Evolutionary conservation across 2,888 invertebrate species (phyloP).

Genomic region (Oscheius sp.): DNA sequence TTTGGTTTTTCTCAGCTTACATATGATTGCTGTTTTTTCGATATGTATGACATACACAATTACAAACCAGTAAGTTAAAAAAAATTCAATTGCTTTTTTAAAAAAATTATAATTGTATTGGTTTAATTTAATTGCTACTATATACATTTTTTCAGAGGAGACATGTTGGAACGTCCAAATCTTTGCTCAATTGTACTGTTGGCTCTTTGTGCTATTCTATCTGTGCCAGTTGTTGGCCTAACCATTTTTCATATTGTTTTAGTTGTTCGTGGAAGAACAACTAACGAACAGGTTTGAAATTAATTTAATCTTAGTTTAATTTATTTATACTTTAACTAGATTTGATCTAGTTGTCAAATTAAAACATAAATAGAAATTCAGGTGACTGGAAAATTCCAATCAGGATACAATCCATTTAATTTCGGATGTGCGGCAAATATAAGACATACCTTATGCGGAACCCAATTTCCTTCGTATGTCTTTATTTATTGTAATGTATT

Average conservation of each 20-base stretch:
- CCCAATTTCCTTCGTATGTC: constrained; percentile 91
- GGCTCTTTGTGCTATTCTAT: constrained; percentile 87
- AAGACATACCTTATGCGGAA: constrained; percentile 92
- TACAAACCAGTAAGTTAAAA: constrained; percentile 50
- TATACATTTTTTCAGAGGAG: constrained; percentile 7
- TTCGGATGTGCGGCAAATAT: constrained; percentile 94
- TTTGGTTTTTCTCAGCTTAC: constrained; percentile 90
- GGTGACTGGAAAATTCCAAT: constrained; percentile 98
- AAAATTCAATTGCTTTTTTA: constrained; percentile 14
- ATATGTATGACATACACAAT: constrained; percentile 91
- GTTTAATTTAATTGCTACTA: background rate
- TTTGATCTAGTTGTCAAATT: too few species aligned
- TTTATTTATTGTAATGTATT: background rate
- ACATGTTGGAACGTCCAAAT: constrained; percentile 62
- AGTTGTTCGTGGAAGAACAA: constrained; percentile 93
- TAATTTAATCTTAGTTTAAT: background rate
- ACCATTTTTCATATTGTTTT: constrained; percentile 97
- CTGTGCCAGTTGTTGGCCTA: constrained; percentile 95
- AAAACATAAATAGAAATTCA: too few species aligned
- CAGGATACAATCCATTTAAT: constrained; percentile 97
- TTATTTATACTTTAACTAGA: background rate
- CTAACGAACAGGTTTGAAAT: constrained; percentile 87
- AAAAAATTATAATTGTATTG: constrained; percentile 12
- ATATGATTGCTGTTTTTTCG: constrained; percentile 96
- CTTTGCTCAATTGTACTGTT: constrained; percentile 80